Evolutionary conservation across 2,888 invertebrate genomes (phyloP), one percentile per base, ranked within the genome.

Genomic region (Eupithecia exiguata): DNA sequence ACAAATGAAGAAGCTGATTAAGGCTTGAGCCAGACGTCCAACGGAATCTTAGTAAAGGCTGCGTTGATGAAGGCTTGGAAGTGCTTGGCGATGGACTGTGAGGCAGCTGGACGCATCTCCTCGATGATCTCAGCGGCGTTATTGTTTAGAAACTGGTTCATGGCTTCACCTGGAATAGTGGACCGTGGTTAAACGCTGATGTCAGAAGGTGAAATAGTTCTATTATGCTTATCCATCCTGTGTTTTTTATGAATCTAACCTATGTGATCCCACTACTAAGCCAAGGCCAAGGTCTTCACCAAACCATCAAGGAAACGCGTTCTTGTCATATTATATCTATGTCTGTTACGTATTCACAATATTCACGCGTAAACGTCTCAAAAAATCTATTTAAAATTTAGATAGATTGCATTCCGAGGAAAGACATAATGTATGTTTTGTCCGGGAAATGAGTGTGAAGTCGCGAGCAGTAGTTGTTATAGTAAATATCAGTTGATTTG

Each of bases 101-200:
- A 95, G 0, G 97, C 97, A 0, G 97, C 97, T 3, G 97, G 97
- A 84, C 96, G 95, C 97, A 97, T 97, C 92, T 97, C 97, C 73
- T 96, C 96, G 78, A 97, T 97, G 81, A 97, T 97, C 87, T 97
- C 97, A 67, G 96, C 96, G 0, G 97, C 96, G 84, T 97, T 97
- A 88, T 96, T 96, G 91, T 97, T 97, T 77, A 97, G 91, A 88
- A 97, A 97, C 87, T 97, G 97, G 89, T 97, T 97, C 96, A 97
- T 97, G 0, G 97, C 97, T 87, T 97, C 96, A 58, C 97, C 97
- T 97, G 89, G 40, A 91, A 91, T 38, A 6, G 36, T 36, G 4
- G 2, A 65, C 21, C 1, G 25, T 58, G 12, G 25, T 58, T 5
- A 58, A 12, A 25, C 1, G 58, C 58, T 25, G 58, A 12, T 53